These are phyloP conservation scores for Sprattus sprattus DNA, from an alignment of 2,113 vertebrate genomes.

Conservation along the genomic window DNA sequence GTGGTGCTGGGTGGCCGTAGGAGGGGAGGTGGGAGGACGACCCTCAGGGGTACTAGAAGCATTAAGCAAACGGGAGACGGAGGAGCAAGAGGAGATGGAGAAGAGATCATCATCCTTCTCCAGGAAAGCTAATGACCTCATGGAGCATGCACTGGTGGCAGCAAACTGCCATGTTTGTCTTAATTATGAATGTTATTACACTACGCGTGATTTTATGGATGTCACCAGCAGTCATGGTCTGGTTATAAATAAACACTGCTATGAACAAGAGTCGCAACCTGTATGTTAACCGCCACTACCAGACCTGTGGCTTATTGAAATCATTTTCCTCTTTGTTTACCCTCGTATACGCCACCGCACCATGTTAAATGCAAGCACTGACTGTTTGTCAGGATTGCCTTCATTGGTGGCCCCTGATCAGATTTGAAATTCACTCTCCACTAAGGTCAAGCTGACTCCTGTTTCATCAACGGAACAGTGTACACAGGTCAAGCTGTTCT, in stretches of 20 bases:
- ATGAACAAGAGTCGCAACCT: background rate
- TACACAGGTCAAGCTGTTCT: background rate
- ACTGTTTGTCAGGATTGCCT: background rate
- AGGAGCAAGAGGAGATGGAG: slow-evolving; percentile 10
- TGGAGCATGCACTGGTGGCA: slow-evolving; percentile 33
- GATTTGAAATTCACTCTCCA: background rate
- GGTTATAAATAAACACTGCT: background rate
- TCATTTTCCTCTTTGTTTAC: background rate
- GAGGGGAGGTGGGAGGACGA: background rate
- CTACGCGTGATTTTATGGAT: background rate
- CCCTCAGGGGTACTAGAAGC: slow-evolving; percentile 35
- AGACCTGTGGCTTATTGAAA: background rate
- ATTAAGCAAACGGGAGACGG: slow-evolving; percentile 15
- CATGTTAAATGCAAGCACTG: background rate
- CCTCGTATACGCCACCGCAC: background rate
- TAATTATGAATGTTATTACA: slow-evolving; percentile 28
- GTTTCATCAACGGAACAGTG: slow-evolving; percentile 23
- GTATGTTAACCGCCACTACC: background rate
- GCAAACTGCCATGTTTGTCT: slow-evolving; percentile 25
- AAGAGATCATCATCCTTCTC: background rate
- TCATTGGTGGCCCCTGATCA: background rate
- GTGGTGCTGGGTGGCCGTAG: slow-evolving; percentile 30
- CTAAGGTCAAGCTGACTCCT: slow-evolving; percentile 20
- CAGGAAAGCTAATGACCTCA: background rate
- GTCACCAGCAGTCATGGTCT: background rate